These are phyloP conservation scores for Paradoxurus hermaphroditus DNA, from an alignment of 2,113 vertebrate species.

Conservation along the genomic window DNA sequence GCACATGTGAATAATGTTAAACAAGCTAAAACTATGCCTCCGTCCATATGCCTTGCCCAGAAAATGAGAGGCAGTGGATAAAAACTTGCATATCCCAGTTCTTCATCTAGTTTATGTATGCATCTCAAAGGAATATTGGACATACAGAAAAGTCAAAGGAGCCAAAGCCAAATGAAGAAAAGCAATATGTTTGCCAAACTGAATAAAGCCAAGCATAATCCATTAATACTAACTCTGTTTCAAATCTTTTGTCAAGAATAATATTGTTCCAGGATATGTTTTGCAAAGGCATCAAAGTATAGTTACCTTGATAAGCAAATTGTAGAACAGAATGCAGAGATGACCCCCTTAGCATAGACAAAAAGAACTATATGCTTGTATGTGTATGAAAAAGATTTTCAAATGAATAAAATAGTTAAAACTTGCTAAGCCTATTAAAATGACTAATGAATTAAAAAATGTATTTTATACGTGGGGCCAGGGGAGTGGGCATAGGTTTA, in stretches of 20 bases:
- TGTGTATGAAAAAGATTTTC: not conserved
- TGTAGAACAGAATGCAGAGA: not conserved
- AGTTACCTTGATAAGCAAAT: not conserved
- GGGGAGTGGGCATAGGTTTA: accelerated
- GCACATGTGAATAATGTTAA: not conserved
- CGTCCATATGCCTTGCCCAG: not conserved
- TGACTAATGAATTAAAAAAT: not conserved
- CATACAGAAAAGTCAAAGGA: not conserved
- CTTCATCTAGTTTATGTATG: not conserved
- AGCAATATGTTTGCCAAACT: not conserved
- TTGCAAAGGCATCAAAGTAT: not conserved
- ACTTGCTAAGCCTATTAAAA: not conserved
- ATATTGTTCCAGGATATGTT: not conserved
- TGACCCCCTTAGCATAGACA: not conserved
- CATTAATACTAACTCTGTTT: not conserved
- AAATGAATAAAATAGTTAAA: not conserved
- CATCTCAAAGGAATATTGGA: not conserved
- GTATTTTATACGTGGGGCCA: accelerated
- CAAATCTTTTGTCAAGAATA: not conserved
- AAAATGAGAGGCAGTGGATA: not conserved
- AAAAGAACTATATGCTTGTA: not conserved
- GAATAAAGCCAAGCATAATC: not conserved
- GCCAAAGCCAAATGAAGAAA: not conserved
- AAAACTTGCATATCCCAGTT: not conserved
- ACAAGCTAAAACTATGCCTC: not conserved